phyloP scores from a whole-genome alignment of 2,888 invertebrate genomes.

The Apotomis betuletana region DNA sequence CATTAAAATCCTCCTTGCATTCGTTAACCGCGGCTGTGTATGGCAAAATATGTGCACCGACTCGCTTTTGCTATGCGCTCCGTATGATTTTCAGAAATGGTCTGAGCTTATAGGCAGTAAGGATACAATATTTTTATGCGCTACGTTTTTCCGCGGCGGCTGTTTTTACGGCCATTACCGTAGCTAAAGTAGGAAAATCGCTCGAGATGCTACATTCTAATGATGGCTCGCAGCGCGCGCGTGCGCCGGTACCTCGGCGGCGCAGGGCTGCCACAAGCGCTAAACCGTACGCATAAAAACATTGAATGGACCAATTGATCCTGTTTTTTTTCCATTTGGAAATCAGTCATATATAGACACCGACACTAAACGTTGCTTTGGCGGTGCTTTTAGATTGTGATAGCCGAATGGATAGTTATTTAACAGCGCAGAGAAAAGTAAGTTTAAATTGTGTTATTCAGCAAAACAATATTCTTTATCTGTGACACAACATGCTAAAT shows the following conservation, averaged over 20 bases:
- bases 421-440: neutral
- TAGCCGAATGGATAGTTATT: neutral
- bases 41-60: conserved; percentile 79
- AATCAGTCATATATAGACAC: conserved; percentile 5
- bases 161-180: conserved; percentile 79
- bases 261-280: conserved; percentile 58
- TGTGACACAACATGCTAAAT: too few relatives aligned
- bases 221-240: conserved; percentile 75
- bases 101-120: conserved; percentile 73
- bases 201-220: conserved; percentile 81
- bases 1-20: conserved; percentile 81
- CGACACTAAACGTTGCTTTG: conserved; percentile 12
- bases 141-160: conserved; percentile 72
- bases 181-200: conserved; percentile 82
- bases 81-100: conserved; percentile 84
- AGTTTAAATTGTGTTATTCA: neutral
- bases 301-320: conserved; percentile 12
- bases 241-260: conserved; percentile 69
- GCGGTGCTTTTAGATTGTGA: conserved; percentile 7
- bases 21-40: conserved; percentile 74
- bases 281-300: conserved; percentile 23
- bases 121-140: conserved; percentile 83
- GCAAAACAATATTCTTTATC: too few relatives aligned
- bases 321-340: conserved; percentile 4
- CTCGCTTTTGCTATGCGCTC: conserved; percentile 73